These are phyloP conservation scores for Artemia sp. DNA, from an alignment of 2,888 invertebrate genomes.

Conservation along the genomic window DNA sequence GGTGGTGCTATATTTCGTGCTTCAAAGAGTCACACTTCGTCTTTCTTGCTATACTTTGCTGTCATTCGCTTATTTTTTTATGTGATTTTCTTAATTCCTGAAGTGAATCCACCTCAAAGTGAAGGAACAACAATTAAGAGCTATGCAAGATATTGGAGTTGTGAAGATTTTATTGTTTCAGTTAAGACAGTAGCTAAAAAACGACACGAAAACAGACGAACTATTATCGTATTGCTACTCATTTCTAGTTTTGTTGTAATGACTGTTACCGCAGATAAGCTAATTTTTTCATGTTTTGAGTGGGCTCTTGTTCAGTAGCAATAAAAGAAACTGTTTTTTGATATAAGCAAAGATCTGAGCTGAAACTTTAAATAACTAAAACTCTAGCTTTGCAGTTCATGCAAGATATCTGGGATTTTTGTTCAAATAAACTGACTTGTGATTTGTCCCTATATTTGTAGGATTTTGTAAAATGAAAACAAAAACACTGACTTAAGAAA, in stretches of 20 bases:
- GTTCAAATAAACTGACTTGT: no score
- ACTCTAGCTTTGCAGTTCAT: no score
- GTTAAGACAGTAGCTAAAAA: not conserved
- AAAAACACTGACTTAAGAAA: no score
- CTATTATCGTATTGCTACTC: not conserved
- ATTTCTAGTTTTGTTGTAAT: not conserved
- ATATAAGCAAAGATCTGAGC: no score
- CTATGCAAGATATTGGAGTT: not conserved
- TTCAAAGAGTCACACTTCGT: conserved; percentile 30
- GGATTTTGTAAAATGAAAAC: no score
- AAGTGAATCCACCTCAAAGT: not conserved
- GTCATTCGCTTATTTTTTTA: conserved; percentile 31
- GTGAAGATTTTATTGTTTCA: not conserved
- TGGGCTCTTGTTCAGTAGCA: no score
- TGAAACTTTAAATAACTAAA: no score
- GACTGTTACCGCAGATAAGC: not conserved
- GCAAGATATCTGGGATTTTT: no score
- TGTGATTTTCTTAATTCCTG: conserved; percentile 28
- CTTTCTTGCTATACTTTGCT: conserved; percentile 30
- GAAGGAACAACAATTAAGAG: not conserved
- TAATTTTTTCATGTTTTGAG: no score
- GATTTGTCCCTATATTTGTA: no score
- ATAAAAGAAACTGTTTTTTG: not conserved
- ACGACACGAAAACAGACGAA: not conserved
- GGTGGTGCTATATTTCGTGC: conserved; percentile 53